Percentiles rank a stretch among this genome's conserved stretches.
Evolutionary conservation across 2,113 vertebrate species (phyloP).

Genomic region (Hymenochirus boettgeri): DNA sequence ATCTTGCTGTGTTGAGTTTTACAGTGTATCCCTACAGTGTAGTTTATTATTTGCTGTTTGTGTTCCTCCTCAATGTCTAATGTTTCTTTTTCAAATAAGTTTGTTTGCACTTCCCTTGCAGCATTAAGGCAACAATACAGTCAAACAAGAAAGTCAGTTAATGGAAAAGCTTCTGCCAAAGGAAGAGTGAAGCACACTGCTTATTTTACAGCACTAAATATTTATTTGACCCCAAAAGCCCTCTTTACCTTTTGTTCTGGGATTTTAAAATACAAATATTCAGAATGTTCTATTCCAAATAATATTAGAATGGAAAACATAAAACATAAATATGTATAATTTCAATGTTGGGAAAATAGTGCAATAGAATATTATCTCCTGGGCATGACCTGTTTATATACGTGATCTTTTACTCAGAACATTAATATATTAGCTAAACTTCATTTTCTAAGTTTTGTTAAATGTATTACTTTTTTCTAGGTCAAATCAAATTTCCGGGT

Average conservation of each 20-base stretch:
- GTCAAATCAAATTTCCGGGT: background rate
- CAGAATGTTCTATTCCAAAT: background rate
- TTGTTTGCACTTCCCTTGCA: no score
- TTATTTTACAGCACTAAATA: no score
- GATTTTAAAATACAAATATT: background rate
- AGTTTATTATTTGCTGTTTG: no score
- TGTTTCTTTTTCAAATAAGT: no score
- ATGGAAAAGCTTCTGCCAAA: no score
- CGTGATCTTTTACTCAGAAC: background rate
- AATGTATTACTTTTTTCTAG: slow-evolving; percentile 1
- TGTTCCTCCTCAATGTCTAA: no score
- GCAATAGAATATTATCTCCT: background rate
- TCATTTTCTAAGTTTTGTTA: background rate
- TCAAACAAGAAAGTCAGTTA: no score
- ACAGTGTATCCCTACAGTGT: no score
- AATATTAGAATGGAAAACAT: background rate
- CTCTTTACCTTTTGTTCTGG: background rate
- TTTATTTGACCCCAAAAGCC: background rate
- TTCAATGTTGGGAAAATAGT: background rate
- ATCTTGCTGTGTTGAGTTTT: no score
- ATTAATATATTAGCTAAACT: background rate
- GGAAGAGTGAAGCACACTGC: no score
- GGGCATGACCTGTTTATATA: background rate
- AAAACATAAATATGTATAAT: background rate
- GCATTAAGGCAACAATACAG: no score